These are phyloP conservation scores for Ophioninae sp. DNA, from an alignment of 2,888 invertebrate genomes.

Conservation along the genomic window DNA sequence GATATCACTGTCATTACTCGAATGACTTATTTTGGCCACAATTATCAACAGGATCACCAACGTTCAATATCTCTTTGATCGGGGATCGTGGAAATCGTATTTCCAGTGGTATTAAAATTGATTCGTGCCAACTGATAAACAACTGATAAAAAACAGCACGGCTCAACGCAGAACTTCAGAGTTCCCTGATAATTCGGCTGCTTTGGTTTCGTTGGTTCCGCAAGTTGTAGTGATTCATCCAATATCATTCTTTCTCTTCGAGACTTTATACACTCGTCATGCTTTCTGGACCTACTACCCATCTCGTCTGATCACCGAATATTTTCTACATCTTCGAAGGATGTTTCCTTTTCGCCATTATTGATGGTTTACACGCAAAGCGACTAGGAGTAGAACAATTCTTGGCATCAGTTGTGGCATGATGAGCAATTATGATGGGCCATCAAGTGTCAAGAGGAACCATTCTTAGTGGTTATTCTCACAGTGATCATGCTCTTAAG, in stretches of 20 bases:
- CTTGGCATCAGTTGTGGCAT: background rate
- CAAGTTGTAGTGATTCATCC: conserved; percentile 76
- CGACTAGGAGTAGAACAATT: background rate
- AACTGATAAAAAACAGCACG: background rate
- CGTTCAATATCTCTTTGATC: background rate
- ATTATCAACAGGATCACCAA: background rate
- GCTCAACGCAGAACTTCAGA: background rate
- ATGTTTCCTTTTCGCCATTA: conserved; percentile 10
- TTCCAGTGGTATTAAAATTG: background rate
- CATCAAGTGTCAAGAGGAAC: background rate
- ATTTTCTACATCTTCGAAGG: background rate
- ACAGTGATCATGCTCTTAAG: background rate
- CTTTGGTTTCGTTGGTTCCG: conserved; percentile 63
- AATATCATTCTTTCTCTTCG: conserved; percentile 56
- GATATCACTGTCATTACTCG: background rate
- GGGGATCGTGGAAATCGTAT: background rate
- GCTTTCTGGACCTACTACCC: conserved; percentile 45
- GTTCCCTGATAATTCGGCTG: conserved; percentile 30
- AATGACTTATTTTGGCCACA: background rate
- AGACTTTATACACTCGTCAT: conserved; percentile 22
- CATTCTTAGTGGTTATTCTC: background rate
- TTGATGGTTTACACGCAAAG: background rate
- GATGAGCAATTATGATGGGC: background rate
- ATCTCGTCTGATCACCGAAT: conserved; percentile 10
- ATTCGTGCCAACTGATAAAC: background rate